A percentile compares a stretch with the other conserved stretches of the same genome.
Evolutionary conservation across 1,140 invertebrate species (phyloP).

Genomic region (Ctenoplectra terminalis): DNA sequence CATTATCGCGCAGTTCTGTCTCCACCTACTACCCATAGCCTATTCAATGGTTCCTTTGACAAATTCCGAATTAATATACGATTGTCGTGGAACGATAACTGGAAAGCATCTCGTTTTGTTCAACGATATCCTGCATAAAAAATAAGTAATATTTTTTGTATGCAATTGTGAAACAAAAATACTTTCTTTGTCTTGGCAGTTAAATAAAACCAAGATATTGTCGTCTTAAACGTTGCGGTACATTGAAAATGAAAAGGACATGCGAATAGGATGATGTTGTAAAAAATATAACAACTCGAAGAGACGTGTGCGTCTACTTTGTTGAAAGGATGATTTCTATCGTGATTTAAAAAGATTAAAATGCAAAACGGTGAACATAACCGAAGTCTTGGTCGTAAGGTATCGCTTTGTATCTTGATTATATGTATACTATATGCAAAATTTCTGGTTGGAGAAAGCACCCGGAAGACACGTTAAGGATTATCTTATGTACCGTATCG

Average conservation of each 20-base stretch:
- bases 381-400: background rate
- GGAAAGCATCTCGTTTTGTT: too few relatives aligned
- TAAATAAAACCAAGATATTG: too few relatives aligned
- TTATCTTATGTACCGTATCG: constrained; percentile 27
- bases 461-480: constrained; percentile 23
- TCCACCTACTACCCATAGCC: constrained; percentile 29
- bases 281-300: background rate
- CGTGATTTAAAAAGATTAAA: background rate
- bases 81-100: constrained; percentile 8
- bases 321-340: background rate
- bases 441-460: constrained; percentile 1
- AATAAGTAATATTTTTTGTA: background rate
- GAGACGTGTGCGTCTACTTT: background rate
- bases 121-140: background rate
- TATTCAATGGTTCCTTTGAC: constrained; percentile 48
- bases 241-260: too few relatives aligned
- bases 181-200: background rate
- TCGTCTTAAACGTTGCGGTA: background rate
- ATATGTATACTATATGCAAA: constrained; percentile 9
- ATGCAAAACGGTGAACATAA: constrained; percentile 20
- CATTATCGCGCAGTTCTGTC: constrained; percentile 5
- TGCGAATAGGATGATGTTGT: background rate
- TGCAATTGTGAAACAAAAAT: background rate
- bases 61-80: constrained; percentile 58
- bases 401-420: background rate